Conservation (phyloP, 1,140 invertebrate genomes). For the Drosophila punjabiensis region DNA sequence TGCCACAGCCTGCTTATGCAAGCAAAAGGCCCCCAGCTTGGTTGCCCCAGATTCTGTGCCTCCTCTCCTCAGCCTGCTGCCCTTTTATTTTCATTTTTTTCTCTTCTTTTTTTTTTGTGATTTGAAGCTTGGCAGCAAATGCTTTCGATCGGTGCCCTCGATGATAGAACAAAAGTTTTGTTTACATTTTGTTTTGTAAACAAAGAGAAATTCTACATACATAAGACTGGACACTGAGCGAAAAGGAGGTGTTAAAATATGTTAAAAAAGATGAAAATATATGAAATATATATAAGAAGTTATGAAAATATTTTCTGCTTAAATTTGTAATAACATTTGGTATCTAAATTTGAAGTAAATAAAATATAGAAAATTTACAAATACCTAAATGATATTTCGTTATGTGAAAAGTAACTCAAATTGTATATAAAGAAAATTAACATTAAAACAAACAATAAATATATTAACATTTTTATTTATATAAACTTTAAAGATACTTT, state of each 20-base stretch:
- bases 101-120: slow-evolving; percentile 22
- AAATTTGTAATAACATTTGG: background rate
- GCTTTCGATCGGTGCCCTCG: slow-evolving; percentile 67
- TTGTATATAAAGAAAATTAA: background rate
- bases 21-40: slow-evolving; percentile 79
- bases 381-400: background rate
- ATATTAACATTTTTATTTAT: background rate
- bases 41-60: slow-evolving; percentile 75
- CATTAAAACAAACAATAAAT: background rate
- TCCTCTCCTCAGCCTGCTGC: slow-evolving; percentile 44
- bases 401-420: background rate
- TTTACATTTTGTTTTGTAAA: slow-evolving; percentile 85
- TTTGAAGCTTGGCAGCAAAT: slow-evolving; percentile 73
- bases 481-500: too few species aligned
- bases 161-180: slow-evolving; percentile 71
- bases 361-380: background rate
- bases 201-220: slow-evolving; percentile 68
- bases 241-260: background rate
- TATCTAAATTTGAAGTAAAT: background rate
- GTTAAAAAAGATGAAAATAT: background rate
- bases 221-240: slow-evolving; percentile 18
- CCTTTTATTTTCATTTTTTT: slow-evolving; percentile 44
- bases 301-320: background rate
- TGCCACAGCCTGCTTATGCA: slow-evolving; percentile 76
- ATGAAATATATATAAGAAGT: too few species aligned